Conservation (phyloP, 2,797 vertebrate genomes). For the Enteromius anoplus region DNA sequence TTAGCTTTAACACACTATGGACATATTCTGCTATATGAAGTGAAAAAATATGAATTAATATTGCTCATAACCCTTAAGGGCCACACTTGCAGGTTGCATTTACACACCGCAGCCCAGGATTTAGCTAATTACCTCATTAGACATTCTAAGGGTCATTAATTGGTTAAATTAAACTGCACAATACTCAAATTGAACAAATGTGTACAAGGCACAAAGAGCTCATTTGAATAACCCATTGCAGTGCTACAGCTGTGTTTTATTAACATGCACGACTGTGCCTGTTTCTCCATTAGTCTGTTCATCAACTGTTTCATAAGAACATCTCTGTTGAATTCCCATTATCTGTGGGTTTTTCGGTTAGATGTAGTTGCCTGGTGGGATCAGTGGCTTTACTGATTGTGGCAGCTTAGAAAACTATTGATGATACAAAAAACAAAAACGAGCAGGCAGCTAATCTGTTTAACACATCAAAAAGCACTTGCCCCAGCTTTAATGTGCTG, state of each 20-base stretch:
- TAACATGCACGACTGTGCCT: neutral
- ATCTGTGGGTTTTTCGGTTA: neutral
- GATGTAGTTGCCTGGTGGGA: neutral
- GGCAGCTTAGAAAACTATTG: neutral
- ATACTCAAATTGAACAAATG: slow-evolving; percentile 21
- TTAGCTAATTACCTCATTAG: slow-evolving; percentile 15
- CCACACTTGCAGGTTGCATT: slow-evolving; percentile 3
- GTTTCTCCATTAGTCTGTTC: slow-evolving; percentile 17
- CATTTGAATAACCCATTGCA: slow-evolving; percentile 9
- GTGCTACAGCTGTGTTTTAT: slow-evolving; percentile 29
- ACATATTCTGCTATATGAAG: neutral
- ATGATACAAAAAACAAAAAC: neutral
- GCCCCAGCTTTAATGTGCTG: neutral
- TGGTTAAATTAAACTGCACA: slow-evolving; percentile 26
- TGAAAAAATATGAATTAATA: slow-evolving; percentile 12
- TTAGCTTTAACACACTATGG: neutral
- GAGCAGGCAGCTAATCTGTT: neutral
- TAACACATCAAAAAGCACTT: slow-evolving; percentile 1
- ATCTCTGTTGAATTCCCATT: neutral
- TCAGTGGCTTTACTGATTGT: slow-evolving; percentile 12
- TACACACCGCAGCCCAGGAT: slow-evolving; percentile 6
- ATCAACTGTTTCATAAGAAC: slow-evolving; percentile 2
- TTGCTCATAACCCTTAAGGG: slow-evolving; percentile 6
- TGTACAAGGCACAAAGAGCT: neutral
- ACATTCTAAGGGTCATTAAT: slow-evolving; percentile 19